phyloP scores from a whole-genome alignment of 2,797 vertebrate species.

The Channa striata region DNA sequence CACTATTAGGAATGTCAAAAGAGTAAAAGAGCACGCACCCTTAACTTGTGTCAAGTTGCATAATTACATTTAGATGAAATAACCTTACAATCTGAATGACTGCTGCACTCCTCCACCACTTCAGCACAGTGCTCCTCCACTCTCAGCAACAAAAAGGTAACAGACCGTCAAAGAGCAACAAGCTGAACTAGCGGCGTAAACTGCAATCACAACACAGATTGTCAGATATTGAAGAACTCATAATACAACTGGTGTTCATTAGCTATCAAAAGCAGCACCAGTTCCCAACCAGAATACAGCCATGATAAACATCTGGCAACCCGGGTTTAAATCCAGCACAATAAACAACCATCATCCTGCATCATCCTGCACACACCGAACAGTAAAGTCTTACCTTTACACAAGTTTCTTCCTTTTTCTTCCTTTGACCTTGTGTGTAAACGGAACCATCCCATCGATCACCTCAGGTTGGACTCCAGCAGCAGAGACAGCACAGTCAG shows the following conservation, averaged over 20 bases:
- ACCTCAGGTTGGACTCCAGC: conserved; percentile 21
- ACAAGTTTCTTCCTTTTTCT: conserved; percentile 19
- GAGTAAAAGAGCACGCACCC: background rate
- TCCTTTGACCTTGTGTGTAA: conserved; percentile 38
- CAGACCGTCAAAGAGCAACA: conserved; percentile 47
- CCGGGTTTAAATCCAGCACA: background rate
- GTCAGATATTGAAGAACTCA: conserved; percentile 34
- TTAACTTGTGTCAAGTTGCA: conserved; percentile 7
- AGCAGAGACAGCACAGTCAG: background rate
- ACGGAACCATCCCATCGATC: conserved; percentile 36
- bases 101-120: conserved; percentile 35
- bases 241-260: conserved; percentile 37
- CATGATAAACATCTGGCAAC: conserved; percentile 18
- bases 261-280: conserved; percentile 24
- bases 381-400: conserved; percentile 25
- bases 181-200: conserved; percentile 26
- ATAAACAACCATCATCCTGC: conserved; percentile 28
- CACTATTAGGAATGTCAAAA: conserved; percentile 3
- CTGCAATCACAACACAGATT: conserved; percentile 46
- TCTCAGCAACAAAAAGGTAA: conserved; percentile 37
- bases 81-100: conserved; percentile 7
- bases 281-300: background rate
- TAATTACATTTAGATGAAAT: conserved; percentile 28
- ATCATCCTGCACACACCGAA: conserved; percentile 4
- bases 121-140: conserved; percentile 28